phyloP scores from a whole-genome alignment of 2,888 invertebrate genomes.

The Luffia ferchaultella region DNA sequence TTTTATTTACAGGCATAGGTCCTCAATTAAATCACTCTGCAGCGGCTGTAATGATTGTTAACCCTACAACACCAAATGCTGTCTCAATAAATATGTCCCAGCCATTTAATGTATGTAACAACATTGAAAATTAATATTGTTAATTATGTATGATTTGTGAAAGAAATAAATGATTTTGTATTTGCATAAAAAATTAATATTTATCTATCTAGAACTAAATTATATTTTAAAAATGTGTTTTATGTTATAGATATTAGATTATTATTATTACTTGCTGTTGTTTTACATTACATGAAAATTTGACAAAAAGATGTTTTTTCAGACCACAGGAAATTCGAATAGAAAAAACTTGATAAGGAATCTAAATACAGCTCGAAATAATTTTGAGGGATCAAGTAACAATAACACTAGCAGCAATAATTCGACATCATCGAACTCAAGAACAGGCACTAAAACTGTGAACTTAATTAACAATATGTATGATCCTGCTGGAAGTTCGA shows the following conservation, averaged over 20 bases:
- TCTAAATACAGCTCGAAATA: conserved; percentile 49
- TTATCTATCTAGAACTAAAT: no score
- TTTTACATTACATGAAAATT: no score
- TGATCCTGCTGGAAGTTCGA: conserved; percentile 46
- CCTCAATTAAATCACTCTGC: conserved; percentile 58
- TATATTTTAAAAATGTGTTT: no score
- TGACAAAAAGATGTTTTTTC: conserved; percentile 18
- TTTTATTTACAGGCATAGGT: conserved; percentile 38
- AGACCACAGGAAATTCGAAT: conserved; percentile 42
- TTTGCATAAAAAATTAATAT: no score
- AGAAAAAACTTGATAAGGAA: conserved; percentile 54
- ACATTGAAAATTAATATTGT: no score
- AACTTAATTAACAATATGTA: conserved; percentile 60
- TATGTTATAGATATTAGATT: no score
- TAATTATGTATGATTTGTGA: no score
- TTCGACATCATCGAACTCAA: conserved; percentile 35
- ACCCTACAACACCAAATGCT: conserved; percentile 59
- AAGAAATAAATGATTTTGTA: no score
- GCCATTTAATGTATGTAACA: conserved; percentile 45
- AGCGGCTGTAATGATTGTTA: conserved; percentile 62
- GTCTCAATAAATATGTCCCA: conserved; percentile 48
- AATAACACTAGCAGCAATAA: conserved; percentile 44
- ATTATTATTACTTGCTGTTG: no score
- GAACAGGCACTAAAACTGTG: conserved; percentile 46
- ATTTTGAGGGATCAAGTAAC: conserved; percentile 41